phyloP scores from a whole-genome alignment of 2,797 vertebrate species.

The Hippocampus kuda region DNA sequence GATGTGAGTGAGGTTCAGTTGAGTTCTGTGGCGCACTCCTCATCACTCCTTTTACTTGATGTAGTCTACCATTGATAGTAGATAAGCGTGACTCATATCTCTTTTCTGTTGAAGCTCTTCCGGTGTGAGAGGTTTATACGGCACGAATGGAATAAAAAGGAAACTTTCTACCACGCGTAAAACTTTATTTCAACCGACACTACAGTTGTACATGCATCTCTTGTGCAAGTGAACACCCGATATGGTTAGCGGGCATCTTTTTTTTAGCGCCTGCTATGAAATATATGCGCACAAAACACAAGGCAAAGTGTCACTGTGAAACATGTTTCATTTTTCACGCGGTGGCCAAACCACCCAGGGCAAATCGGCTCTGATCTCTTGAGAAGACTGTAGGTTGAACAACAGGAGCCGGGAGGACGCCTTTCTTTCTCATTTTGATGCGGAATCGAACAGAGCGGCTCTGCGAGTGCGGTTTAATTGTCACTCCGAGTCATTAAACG shows the following conservation, averaged over 20 bases:
- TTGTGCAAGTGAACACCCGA: neutral
- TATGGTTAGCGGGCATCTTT: neutral
- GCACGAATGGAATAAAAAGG: too few species aligned
- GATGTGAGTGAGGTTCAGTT: neutral
- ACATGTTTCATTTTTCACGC: slow-evolving; percentile 36
- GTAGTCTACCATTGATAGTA: neutral
- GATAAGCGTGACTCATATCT: too few species aligned
- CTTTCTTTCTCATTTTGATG: slow-evolving; percentile 5
- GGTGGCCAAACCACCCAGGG: slow-evolving; percentile 29
- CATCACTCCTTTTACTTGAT: neutral
- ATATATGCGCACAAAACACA: neutral
- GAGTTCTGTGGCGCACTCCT: neutral
- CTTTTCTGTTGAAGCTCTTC: too few species aligned
- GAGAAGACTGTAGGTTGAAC: slow-evolving; percentile 36
- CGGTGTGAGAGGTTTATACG: too few species aligned
- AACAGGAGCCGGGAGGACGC: slow-evolving; percentile 26
- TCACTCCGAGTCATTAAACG: slow-evolving; percentile 7
- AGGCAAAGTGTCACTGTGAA: slow-evolving; percentile 21
- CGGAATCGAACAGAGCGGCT: slow-evolving; percentile 15
- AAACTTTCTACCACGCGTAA: too few species aligned
- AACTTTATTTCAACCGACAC: too few species aligned
- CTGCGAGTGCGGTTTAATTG: neutral
- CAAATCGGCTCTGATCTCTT: slow-evolving; percentile 30
- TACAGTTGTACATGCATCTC: neutral
- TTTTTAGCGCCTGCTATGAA: neutral